A percentile compares a stretch with the other conserved stretches of the same genome.
phyloP scores from a whole-genome alignment of 2,797 vertebrate genomes.

The Clamator glandarius region DNA sequence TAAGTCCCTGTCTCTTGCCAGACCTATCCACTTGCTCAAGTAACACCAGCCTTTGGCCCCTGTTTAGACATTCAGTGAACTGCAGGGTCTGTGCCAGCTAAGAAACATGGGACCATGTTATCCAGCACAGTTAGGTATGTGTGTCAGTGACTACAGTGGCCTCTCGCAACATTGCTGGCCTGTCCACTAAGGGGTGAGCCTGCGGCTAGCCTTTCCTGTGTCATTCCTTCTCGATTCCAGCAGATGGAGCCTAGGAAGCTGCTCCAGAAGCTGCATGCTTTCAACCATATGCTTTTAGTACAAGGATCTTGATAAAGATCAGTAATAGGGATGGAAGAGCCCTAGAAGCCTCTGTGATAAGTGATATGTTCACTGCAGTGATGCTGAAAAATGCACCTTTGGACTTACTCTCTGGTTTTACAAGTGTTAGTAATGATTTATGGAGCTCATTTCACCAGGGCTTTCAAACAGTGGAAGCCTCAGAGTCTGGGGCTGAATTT shows the following conservation, averaged over 20 bases:
- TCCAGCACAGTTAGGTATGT: not conserved
- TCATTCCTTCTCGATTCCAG: not conserved
- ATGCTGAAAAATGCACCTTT: not conserved
- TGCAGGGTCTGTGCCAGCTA: not conserved
- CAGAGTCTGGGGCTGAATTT: not conserved
- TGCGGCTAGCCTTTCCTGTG: not conserved
- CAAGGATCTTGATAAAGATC: not conserved
- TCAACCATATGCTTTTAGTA: not conserved
- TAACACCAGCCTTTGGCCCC: not conserved
- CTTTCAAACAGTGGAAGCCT: not conserved
- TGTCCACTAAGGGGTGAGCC: not conserved
- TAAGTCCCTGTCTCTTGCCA: not conserved
- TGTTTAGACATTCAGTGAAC: not conserved
- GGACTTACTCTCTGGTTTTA: not conserved
- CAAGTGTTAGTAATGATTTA: not conserved
- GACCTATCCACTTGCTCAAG: not conserved
- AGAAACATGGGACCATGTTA: not conserved
- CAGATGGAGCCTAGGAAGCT: not conserved
- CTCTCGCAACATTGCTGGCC: not conserved
- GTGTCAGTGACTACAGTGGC: not conserved
- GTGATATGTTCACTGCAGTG: not conserved
- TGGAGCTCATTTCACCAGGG: not conserved
- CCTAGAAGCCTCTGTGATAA: not conserved
- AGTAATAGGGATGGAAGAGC: not conserved
- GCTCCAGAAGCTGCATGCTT: not conserved